Base-by-base conservation (phyloP, 2,888 invertebrate species). In the Tubulanus polymorphus region DNA sequence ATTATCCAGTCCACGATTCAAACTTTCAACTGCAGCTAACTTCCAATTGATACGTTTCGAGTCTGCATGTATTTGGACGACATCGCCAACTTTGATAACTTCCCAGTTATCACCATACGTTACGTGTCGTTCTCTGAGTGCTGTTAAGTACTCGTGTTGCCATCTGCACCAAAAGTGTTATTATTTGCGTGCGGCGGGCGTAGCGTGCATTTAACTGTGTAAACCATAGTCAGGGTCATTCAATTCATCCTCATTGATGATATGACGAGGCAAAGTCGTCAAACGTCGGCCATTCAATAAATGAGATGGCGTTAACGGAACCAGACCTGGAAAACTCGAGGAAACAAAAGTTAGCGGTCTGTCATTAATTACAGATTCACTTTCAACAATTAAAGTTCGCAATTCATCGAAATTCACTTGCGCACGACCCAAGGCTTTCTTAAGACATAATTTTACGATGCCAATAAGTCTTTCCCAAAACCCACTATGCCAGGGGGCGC, bases 401-500 rank as follows among this genome's bases (percentile, higher is more conserved):
- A 54, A 26, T 37, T 49, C 50, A 25, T 32, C 37, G 30, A 37
- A 35, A 51, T 15, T 37, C 10, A 54, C 27, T 15, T 48, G 12
- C 18, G 23, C 28, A 27, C 41, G 32, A 35, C 50, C 54, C 20
- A 54, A 6, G 15, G 27, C 37, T 26, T 54, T 54, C 50, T 54
- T 54, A n/a, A 54, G 12, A 2, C 26, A 8, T 8, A 15, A 15
- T 51, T 50, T 54, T 6, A 25, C 35, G n/a, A 51, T 15, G 18
- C 37, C 49, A 8, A 54, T 51, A 3, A 54, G 23, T 29, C 54
- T 37, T 37, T 49, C 54, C 37, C 50, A 54, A 29, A 54, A 54
- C 10, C 50, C 54, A n/a, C 54, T 50, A 32, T 30, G 50, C 54
- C 54, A 51, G 10, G 54, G 54, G 2, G 54, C 50, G 12, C 37